phyloP scores from a whole-genome alignment of 2,888 invertebrate genomes.

The Cerceris rybyensis region DNA sequence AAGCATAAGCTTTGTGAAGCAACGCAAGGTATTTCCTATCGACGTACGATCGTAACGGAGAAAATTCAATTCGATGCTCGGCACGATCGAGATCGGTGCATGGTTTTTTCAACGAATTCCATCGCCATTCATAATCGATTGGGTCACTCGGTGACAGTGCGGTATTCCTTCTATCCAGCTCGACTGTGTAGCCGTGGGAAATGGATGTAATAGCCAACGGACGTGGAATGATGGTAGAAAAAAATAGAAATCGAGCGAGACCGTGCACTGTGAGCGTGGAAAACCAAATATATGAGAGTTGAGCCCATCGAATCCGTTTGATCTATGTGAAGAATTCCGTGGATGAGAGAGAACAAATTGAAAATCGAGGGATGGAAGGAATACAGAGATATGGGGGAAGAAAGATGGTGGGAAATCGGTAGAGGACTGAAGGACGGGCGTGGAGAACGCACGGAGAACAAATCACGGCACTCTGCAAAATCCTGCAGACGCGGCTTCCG shows the following conservation, averaged over 20 bases:
- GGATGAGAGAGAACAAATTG: constrained; percentile 44
- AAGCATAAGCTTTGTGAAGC: too few relatives aligned
- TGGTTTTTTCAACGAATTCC: constrained; percentile 39
- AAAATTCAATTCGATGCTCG: neutral
- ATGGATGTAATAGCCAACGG: constrained; percentile 16
- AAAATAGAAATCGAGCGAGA: constrained; percentile 3
- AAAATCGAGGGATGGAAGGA: constrained; percentile 42
- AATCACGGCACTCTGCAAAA: constrained; percentile 60
- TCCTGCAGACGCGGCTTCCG: constrained; percentile 69
- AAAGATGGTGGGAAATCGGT: constrained; percentile 41
- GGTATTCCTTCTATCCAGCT: constrained; percentile 5
- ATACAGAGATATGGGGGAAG: constrained; percentile 23
- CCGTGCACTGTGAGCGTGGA: neutral
- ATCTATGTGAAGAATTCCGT: constrained; percentile 33
- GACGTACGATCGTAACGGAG: neutral
- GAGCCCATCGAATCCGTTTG: constrained; percentile 26
- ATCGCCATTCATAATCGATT: constrained; percentile 53
- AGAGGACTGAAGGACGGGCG: constrained; percentile 63
- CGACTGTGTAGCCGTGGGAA: constrained; percentile 40
- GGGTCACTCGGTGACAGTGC: constrained; percentile 31
- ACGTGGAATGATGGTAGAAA: neutral
- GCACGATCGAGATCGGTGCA: neutral
- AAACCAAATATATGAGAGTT: constrained; percentile 15
- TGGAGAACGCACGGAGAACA: constrained; percentile 62
- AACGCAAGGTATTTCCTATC: too few relatives aligned